These are phyloP conservation scores for Diplosoma virens DNA, from an alignment of 23 tunicate genomes.

Conservation along the genomic window DNA sequence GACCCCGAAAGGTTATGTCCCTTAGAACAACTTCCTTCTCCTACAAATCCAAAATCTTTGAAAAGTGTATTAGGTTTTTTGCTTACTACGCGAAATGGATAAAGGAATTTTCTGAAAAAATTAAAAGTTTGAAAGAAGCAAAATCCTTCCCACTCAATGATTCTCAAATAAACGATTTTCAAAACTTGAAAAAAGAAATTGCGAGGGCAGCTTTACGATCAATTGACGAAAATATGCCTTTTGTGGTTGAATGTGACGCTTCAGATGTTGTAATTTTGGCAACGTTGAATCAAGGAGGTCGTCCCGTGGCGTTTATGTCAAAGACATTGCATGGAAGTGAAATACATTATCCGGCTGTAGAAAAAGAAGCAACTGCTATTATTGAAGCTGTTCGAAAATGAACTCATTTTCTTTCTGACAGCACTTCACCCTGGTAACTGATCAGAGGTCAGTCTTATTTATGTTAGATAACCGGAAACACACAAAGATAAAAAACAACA, in stretches of 20 bases:
- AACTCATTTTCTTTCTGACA: too few relatives aligned
- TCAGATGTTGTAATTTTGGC: conserved; percentile 9
- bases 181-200: neutral
- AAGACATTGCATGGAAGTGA: too few relatives aligned
- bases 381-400: too few relatives aligned
- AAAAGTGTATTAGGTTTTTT: conserved; percentile 10
- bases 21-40: conserved; percentile 1
- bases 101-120: conserved; percentile 25
- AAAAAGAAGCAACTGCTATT: too few relatives aligned
- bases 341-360: conserved; percentile 19
- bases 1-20: conserved; percentile 30
- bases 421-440: too few relatives aligned
- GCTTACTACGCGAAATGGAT: conserved; percentile 33
- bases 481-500: too few relatives aligned
- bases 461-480: too few relatives aligned
- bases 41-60: neutral
- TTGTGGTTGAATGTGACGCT: conserved; percentile 23
- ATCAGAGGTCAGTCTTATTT: too few relatives aligned
- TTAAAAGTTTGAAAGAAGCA: neutral
- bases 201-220: conserved; percentile 1
- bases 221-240: conserved; percentile 31
- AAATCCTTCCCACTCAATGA: conserved; percentile 10
- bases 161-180: neutral
- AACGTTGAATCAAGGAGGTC: too few relatives aligned
- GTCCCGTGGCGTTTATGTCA: too few relatives aligned